phyloP scores from a whole-genome alignment of 2,888 invertebrate genomes.

The Drosophila kuntzei region DNA sequence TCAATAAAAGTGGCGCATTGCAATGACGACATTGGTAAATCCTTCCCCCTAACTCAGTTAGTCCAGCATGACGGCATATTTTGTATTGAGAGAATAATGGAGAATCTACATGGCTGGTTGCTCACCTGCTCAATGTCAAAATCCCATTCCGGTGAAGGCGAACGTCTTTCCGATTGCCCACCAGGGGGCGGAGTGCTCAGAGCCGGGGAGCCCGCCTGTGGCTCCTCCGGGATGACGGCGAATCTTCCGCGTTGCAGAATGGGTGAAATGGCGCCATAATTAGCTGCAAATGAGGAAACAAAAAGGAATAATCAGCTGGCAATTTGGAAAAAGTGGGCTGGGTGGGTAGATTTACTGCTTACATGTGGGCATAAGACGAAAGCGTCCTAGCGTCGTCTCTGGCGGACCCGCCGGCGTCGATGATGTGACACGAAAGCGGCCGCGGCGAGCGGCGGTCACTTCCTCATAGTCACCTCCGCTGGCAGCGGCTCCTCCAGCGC shows the following conservation, averaged over 20 bases:
- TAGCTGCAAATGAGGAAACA: slow-evolving; percentile 71
- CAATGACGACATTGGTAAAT: slow-evolving; percentile 56
- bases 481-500: slow-evolving; percentile 64
- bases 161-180: slow-evolving; percentile 69
- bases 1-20: slow-evolving; percentile 78
- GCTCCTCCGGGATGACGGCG: slow-evolving; percentile 86
- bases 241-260: slow-evolving; percentile 85
- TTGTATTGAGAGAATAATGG: slow-evolving; percentile 8
- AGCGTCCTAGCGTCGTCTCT: slow-evolving; percentile 85
- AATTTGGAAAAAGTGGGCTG: neutral
- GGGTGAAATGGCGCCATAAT: slow-evolving; percentile 85
- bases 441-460: slow-evolving; percentile 84
- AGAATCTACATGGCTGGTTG: slow-evolving; percentile 12
- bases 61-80: slow-evolving; percentile 43
- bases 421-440: slow-evolving; percentile 87
- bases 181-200: slow-evolving; percentile 79
- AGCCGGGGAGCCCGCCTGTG: slow-evolving; percentile 84
- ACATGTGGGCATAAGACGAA: slow-evolving; percentile 85
- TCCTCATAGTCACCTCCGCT: slow-evolving; percentile 83
- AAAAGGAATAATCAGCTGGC: neutral
- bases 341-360: slow-evolving; percentile 48
- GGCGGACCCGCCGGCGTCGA: slow-evolving; percentile 84
- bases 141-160: slow-evolving; percentile 86
- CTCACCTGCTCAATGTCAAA: slow-evolving; percentile 85
- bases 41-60: neutral